A percentile compares a stretch with the other conserved stretches of the same genome.
These are phyloP conservation scores for Callipepla californica DNA, from an alignment of 2,113 vertebrate species.

Conservation along the genomic window DNA sequence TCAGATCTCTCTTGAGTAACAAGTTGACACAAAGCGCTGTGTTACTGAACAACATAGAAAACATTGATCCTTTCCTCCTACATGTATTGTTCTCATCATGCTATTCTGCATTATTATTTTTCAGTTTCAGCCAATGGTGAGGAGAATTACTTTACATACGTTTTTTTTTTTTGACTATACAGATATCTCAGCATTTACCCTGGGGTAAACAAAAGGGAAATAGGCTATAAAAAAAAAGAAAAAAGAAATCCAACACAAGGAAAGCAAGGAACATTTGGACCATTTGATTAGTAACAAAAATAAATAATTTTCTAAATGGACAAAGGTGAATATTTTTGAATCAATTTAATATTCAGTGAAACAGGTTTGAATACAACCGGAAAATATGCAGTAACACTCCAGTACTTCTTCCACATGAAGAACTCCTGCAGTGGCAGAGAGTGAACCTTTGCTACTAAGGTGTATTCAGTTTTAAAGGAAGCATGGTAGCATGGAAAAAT, in stretches of 20 bases:
- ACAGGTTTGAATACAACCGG: background rate
- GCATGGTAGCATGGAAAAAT: rapidly evolving
- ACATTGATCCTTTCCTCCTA: background rate
- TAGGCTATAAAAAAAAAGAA: background rate
- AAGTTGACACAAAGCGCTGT: background rate
- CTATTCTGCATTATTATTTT: background rate
- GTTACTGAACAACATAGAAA: background rate
- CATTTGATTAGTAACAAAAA: background rate
- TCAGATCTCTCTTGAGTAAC: background rate
- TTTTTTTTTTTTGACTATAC: background rate
- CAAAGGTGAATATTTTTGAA: background rate
- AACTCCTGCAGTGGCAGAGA: background rate
- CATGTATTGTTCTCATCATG: background rate
- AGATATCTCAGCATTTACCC: background rate
- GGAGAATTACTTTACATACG: background rate
- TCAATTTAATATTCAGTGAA: background rate
- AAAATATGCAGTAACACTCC: background rate
- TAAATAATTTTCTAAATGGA: background rate
- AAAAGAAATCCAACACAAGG: background rate
- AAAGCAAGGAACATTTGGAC: background rate
- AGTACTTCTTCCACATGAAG: background rate
- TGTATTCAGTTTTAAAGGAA: background rate
- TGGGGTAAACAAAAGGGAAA: background rate
- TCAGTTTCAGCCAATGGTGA: background rate
- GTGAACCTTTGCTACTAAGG: rapidly evolving